phyloP scores from a whole-genome alignment of 2,113 vertebrate genomes.

The Alligator mississippiensis region DNA sequence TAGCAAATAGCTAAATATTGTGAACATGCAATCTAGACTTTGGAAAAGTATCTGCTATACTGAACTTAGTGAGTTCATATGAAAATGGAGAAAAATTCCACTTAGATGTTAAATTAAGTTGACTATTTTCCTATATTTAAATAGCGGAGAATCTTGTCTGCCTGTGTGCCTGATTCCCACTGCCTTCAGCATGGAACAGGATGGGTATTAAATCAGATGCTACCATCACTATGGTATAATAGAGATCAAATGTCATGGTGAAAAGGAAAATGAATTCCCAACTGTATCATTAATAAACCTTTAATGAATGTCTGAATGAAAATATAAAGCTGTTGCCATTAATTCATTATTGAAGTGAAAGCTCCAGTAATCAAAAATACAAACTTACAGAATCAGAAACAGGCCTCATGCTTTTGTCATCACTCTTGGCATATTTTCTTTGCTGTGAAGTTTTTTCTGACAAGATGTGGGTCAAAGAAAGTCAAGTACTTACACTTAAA shows the following conservation, averaged over 20 bases:
- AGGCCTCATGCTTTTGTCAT: background rate
- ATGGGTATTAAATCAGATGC: background rate
- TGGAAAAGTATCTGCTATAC: background rate
- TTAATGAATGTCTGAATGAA: background rate
- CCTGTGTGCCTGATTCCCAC: background rate
- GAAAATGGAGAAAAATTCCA: background rate
- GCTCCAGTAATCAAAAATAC: background rate
- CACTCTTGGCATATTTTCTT: rapidly evolving
- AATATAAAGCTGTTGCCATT: background rate
- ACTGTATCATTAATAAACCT: background rate
- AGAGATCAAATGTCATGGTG: background rate
- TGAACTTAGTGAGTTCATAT: background rate
- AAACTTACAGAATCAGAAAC: background rate
- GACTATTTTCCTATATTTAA: background rate
- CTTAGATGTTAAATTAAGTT: background rate
- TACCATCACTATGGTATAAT: background rate
- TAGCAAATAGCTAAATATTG: background rate
- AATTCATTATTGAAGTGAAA: background rate
- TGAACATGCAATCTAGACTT: background rate
- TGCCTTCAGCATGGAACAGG: background rate
- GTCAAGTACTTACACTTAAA: background rate
- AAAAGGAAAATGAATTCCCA: background rate
- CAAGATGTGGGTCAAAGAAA: background rate
- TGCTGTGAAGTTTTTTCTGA: too few species aligned
- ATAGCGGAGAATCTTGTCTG: background rate